Percentiles rank a stretch among this genome's conserved stretches.
Conservation (phyloP, 1,140 invertebrate species). For the Drosophila ananassae region DNA sequence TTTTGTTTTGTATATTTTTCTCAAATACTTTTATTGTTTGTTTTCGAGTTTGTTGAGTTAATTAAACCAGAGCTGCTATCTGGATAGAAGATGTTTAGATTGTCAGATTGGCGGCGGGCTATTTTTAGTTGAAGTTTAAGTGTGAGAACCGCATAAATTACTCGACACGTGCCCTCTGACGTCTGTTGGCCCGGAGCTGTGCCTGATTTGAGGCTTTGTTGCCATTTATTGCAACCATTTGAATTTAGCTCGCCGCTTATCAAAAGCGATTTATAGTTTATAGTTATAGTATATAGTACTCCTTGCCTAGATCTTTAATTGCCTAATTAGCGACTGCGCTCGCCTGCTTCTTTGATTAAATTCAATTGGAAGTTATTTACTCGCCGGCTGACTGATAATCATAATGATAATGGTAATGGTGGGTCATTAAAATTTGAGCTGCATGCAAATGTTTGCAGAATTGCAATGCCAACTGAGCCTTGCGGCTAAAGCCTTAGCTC, state of each 20-base stretch:
- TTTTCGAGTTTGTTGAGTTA: conserved; percentile 45
- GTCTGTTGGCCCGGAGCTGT: conserved; percentile 8
- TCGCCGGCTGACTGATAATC: conserved; percentile 22
- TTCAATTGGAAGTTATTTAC: conserved; percentile 42
- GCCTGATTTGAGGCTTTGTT: conserved; percentile 7
- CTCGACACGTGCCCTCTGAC: conserved; percentile 45
- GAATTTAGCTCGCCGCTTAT: conserved; percentile 21
- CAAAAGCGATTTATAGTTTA: conserved; percentile 17
- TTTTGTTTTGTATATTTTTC: conserved; percentile 24
- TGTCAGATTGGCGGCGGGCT: conserved; percentile 7
- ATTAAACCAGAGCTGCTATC: conserved; percentile 45
- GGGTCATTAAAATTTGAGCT: conserved; percentile 37
- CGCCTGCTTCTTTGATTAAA: conserved; percentile 33
- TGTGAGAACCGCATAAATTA: conserved; percentile 22
- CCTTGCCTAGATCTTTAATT: conserved; percentile 27
- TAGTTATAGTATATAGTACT: background rate
- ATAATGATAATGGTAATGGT: conserved; percentile 12
- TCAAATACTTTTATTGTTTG: conserved; percentile 45
- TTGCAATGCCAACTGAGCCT: conserved; percentile 17
- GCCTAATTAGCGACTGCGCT: conserved; percentile 30
- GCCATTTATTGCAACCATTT: conserved; percentile 7
- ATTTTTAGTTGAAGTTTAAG: conserved; percentile 20
- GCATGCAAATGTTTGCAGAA: conserved; percentile 35
- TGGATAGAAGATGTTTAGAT: conserved; percentile 24
- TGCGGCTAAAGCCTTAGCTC: background rate